These are phyloP conservation scores for Brachypodius melanocephalos DNA, from an alignment of 2,113 vertebrate species.

Conservation along the genomic window DNA sequence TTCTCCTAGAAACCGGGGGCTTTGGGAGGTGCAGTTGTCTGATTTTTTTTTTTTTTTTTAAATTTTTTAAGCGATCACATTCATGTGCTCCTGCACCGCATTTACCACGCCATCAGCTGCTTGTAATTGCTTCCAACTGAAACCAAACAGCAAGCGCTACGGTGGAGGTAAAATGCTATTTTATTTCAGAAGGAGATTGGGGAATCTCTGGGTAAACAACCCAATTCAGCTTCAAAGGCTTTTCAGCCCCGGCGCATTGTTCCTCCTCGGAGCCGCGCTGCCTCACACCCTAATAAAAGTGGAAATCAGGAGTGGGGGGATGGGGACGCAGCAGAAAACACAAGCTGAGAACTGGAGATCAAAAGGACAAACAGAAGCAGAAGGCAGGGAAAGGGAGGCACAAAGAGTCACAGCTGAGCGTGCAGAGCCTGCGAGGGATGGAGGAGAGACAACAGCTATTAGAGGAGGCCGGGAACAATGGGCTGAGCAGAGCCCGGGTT, in stretches of 20 bases:
- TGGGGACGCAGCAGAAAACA: constrained; percentile 14
- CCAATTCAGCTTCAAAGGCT: constrained; percentile 46
- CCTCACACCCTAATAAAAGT: constrained; percentile 57
- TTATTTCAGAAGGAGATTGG: constrained; percentile 21
- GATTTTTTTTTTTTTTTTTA: neutral
- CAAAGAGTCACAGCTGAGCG: constrained; percentile 61
- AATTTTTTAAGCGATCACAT: neutral
- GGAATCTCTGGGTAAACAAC: constrained; percentile 41
- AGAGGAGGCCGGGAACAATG: constrained; percentile 18
- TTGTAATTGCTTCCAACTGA: constrained; percentile 6
- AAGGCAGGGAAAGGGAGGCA: constrained; percentile 49
- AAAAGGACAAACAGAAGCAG: constrained; percentile 69
- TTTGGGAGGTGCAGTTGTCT: neutral
- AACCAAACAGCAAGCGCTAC: neutral
- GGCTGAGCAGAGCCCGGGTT: neutral
- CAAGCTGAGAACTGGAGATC: constrained; percentile 59
- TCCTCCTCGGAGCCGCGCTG: constrained; percentile 22
- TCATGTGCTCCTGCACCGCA: neutral
- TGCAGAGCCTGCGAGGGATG: neutral
- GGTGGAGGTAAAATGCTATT: constrained; percentile 2
- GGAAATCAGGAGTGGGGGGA: constrained; percentile 36
- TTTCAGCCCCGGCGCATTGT: constrained; percentile 25
- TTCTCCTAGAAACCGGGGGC: neutral
- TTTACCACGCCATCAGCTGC: neutral
- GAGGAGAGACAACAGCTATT: constrained; percentile 35